Percentiles rank a stretch among this genome's conserved stretches.
Evolutionary conservation across 2,888 invertebrate genomes (phyloP).

Genomic region (Ellobium chinense): DNA sequence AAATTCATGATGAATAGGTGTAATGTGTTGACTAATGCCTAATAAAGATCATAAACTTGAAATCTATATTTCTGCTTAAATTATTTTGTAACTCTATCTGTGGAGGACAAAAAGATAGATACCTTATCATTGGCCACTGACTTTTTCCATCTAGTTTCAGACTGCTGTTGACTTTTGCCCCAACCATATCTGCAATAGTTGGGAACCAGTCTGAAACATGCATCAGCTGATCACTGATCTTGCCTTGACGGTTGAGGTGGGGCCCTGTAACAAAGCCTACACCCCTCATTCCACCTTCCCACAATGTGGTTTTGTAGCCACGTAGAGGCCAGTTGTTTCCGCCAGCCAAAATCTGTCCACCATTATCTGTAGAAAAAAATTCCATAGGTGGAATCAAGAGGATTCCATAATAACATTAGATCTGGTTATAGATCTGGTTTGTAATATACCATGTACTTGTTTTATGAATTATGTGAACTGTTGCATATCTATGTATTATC

Average conservation of each 20-base stretch:
- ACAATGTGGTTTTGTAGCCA: conserved; percentile 76
- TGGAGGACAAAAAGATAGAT: too few relatives aligned
- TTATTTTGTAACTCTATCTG: too few relatives aligned
- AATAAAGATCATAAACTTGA: too few relatives aligned
- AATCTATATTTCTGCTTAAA: too few relatives aligned
- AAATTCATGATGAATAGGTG: too few relatives aligned
- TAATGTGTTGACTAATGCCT: too few relatives aligned
- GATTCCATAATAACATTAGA: too few relatives aligned
- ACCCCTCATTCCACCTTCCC: conserved; percentile 77
- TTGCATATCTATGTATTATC: too few relatives aligned
- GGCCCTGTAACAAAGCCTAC: conserved; percentile 72
- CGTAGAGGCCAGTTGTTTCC: conserved; percentile 77
- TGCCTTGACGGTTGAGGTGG: conserved; percentile 50
- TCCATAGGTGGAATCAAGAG: too few relatives aligned
- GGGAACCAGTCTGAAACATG: conserved; percentile 77
- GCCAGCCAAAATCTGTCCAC: conserved; percentile 73
- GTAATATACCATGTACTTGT: too few relatives aligned
- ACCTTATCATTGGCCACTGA: conserved; percentile 73
- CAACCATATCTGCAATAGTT: conserved; percentile 70
- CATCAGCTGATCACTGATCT: conserved; percentile 60
- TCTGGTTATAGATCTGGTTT: too few relatives aligned
- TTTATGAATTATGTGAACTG: too few relatives aligned
- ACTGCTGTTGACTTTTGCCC: conserved; percentile 61
- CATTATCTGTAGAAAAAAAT: conserved; percentile 79
- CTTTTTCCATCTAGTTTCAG: conserved; percentile 70